Base-by-base conservation (phyloP, 2,888 invertebrate genomes). In the Kuschelorhynchus macadamiae region DNA sequence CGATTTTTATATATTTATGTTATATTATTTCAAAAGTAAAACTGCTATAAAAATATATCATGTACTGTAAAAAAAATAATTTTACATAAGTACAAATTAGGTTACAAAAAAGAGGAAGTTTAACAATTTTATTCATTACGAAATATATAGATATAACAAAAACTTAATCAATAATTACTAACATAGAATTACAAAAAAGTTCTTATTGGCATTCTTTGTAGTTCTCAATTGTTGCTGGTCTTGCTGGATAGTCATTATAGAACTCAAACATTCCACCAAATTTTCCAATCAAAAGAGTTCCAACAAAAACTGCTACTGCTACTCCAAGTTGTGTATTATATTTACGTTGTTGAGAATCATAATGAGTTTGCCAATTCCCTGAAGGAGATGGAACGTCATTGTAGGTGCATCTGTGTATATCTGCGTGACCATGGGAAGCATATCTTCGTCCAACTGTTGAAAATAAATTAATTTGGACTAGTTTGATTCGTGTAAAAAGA, bases 341-440 rank as follows among this genome's bases (percentile, higher is more conserved):
- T 77, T 87, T 88, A 71, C 87, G 84, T 79, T 94, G 91, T 67
- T 86, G 86, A 30, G 88, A 87, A 59, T 89, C 87, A 77, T 93
- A 78, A 47, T 87, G 82, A 56, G 90, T 88, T 80, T 92, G 86
- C 94, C 94, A 95, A 17, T 91, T 90, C 60, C 94, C 94, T 64
- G 86, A 84, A 0, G 95, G 94, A 52, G 90, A 86, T 0, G 93
- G 93, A 80, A 94, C 82, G 80, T 94, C 94, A 76, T 93, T 90
- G 89, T 93, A 90, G 9, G 88, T 88, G 1, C 88, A 71, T 61
- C 70, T 70, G 1, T 62, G 46, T 18, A 18, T 60, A 14, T 32
- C 65, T 33, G 50, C 61, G 30, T 65, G 63, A 9, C 61, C 61
- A 46, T 71, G 39, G 18, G 67, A 71, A 18, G 65, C 65, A 52